These are phyloP conservation scores for Teleogryllus occipitalis DNA, from an alignment of 1,140 invertebrate species.

Conservation along the genomic window DNA sequence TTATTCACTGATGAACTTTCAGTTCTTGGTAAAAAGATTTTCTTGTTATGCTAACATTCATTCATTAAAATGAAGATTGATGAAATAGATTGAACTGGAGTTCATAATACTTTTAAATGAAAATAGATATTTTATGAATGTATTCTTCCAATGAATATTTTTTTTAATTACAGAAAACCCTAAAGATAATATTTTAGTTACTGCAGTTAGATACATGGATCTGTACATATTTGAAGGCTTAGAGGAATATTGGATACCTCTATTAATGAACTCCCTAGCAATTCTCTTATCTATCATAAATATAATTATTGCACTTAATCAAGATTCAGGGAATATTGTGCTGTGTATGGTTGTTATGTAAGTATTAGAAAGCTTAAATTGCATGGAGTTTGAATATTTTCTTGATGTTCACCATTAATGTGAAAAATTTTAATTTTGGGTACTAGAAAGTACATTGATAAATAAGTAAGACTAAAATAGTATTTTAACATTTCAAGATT, in stretches of 20 bases:
- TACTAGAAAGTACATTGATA: neutral
- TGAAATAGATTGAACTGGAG: neutral
- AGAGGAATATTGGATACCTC: slow-evolving; percentile 30
- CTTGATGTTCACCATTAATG: neutral
- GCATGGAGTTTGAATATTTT: neutral
- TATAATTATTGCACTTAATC: neutral
- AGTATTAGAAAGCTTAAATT: neutral
- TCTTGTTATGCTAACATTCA: no score
- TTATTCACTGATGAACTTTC: no score
- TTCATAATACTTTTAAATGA: neutral
- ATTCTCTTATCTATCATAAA: slow-evolving; percentile 18
- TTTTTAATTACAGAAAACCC: neutral
- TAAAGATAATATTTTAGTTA: slow-evolving; percentile 16
- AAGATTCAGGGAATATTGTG: neutral
- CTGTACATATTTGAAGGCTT: slow-evolving; percentile 29
- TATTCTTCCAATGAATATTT: no score
- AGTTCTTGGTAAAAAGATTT: no score
- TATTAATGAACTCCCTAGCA: slow-evolving; percentile 16
- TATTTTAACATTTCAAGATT: no score
- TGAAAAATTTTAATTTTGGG: neutral
- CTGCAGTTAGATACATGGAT: slow-evolving; percentile 22
- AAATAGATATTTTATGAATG: neutral
- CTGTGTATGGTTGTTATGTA: slow-evolving; percentile 7
- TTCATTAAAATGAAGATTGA: no score
- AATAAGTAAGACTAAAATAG: neutral